phyloP scores from a whole-genome alignment of 2,113 vertebrate species.

The Apeltes quadracus region DNA sequence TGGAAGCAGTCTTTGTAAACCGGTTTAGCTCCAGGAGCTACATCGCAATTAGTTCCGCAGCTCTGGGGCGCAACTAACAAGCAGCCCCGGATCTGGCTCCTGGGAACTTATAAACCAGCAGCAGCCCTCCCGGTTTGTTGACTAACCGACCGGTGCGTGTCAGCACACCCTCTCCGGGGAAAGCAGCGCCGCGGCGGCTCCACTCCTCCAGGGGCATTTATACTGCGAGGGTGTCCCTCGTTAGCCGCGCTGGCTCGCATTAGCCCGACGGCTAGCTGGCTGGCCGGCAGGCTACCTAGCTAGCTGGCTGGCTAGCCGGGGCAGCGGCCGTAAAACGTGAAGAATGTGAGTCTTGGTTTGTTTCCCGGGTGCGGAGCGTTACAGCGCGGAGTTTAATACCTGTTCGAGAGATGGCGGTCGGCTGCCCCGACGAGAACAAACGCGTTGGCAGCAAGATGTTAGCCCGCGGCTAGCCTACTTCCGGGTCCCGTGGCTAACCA shows the following conservation, averaged over 20 bases:
- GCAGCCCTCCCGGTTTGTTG: not conserved
- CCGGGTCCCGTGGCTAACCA: conserved; percentile 10
- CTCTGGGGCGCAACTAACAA: not conserved
- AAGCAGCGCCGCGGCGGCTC: rapidly evolving
- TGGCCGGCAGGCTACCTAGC: too few relatives aligned
- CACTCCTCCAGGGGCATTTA: too few relatives aligned
- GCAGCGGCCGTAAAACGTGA: not conserved
- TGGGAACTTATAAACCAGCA: not conserved
- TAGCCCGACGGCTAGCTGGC: conserved; percentile 27
- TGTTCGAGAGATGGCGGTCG: not conserved
- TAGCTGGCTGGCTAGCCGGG: conserved; percentile 13
- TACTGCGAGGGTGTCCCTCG: not conserved
- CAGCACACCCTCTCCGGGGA: not conserved
- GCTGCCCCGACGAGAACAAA: not conserved
- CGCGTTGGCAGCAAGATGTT: not conserved
- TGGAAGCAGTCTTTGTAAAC: too few relatives aligned
- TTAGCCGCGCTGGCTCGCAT: conserved; percentile 50
- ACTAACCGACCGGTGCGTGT: not conserved
- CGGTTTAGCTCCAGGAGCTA: not conserved
- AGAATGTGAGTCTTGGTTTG: not conserved
- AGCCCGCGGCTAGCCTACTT: conserved; percentile 35
- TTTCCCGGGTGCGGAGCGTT: not conserved
- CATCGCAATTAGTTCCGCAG: not conserved
- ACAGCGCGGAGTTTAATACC: conserved; percentile 33
- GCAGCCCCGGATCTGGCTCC: not conserved